Evolutionary conservation across 2,888 invertebrate species (phyloP).

Genomic region (Athalia circularis): DNA sequence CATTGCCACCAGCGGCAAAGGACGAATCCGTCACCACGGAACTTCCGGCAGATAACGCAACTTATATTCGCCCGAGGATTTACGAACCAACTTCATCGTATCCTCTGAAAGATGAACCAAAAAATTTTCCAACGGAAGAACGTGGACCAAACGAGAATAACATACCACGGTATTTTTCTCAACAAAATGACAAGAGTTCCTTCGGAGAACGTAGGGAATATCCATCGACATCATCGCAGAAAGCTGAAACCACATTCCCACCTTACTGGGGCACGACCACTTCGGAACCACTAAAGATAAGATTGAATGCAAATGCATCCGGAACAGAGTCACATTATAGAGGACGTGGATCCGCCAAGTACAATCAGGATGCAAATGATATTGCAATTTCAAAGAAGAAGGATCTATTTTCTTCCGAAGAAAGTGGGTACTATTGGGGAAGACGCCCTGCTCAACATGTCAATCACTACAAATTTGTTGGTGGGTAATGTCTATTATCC

Average conservation of each 20-base stretch:
- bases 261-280: slow-evolving; percentile 31
- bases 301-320: slow-evolving; percentile 20
- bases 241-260: slow-evolving; percentile 13
- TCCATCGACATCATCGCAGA: slow-evolving; percentile 18
- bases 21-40: slow-evolving; percentile 31
- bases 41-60: slow-evolving; percentile 23
- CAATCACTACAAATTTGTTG: slow-evolving; percentile 52
- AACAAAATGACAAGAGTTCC: slow-evolving; percentile 10
- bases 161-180: slow-evolving; percentile 17
- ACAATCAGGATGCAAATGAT: slow-evolving; percentile 48
- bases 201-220: slow-evolving; percentile 27
- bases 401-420: slow-evolving; percentile 35
- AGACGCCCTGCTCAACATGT: slow-evolving; percentile 46
- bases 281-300: slow-evolving; percentile 37
- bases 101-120: slow-evolving; percentile 38
- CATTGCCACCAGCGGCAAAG: slow-evolving; percentile 3
- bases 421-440: slow-evolving; percentile 50
- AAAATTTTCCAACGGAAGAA: slow-evolving; percentile 5
- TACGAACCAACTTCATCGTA: slow-evolving; percentile 53
- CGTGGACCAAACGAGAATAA: slow-evolving; percentile 26
- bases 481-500: slow-evolving; percentile 42
- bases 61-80: slow-evolving; percentile 47
- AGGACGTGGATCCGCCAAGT: slow-evolving; percentile 50
- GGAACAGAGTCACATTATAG: slow-evolving; percentile 35
- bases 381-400: slow-evolving; percentile 50